Base-by-base conservation (phyloP, 2,888 invertebrate species). In the Argynnis bischoffii region DNA sequence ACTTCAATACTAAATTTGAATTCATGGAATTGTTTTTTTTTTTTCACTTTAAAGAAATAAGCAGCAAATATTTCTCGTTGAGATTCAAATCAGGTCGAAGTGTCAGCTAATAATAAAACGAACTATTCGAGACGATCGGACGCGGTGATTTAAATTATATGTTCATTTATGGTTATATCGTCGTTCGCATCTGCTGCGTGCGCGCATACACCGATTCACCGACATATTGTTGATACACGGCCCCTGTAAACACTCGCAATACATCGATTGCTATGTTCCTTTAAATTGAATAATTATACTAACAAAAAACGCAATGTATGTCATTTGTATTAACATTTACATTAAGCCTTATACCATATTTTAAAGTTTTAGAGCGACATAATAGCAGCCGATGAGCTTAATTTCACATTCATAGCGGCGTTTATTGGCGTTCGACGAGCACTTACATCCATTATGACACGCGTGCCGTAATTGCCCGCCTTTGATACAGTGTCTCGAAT, bases 321-420 rank as follows among this genome's bases (percentile, higher is more conserved):
- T 13, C n/a, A 31, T 16, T 57, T 50, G n/a, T 46, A 35, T 55
- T 47, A 59, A 16, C 18, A 46, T n/a, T 14, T 41, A 47, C 16
- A 47, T 14, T 21, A 13, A 1, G 26, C 13, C 16, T 14, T 16
- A 47, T 15, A 64, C 50, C 18, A 60, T 66, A 66, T 21, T 50
- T 55, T 61, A 55, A 26, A 55, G 55, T 46, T 61, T 55, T 57
- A 61, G n/a, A 61, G 55, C 50, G 35, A 48, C 55, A 55, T 66
- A 66, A 66, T 61, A 66, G 55, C 54, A 35, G 41, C 13, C 60
- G 64, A 56, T 61, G 55, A 61, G 66, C 61, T 61, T 51, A 41
- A 61, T 66, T 47, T 55, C 55, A 41, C 55, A 55, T 66, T 50
- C 35, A 55, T 41, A 51, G 66, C 35, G 13, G 48, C 55, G 66